Evolutionary conservation across 2,113 vertebrate genomes (phyloP), one percentile per base, ranked within the genome.

Genomic region (Amphilophus citrinellus): DNA sequence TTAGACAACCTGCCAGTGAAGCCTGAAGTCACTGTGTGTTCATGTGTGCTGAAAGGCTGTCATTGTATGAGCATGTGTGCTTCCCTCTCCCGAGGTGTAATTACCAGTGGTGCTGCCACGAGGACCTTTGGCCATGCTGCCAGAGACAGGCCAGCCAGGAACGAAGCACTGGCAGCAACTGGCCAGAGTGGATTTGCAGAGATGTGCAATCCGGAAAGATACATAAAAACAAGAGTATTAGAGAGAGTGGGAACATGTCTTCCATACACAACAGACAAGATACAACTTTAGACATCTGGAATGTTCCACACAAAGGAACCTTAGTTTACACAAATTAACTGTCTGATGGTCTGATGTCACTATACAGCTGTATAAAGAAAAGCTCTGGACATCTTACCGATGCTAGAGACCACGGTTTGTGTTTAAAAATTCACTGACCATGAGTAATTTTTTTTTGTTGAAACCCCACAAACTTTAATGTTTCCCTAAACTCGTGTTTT

Each of bases 141-240:
- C 62, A 57, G 50, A 84, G 35, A 81, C 80, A 77, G 35, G 75
- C 30, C 32, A 22, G 35, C 79, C 39, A 50, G 76, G 42, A 82
- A 50, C 77, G 80, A 35, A 83, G 62, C 58, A 2, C 13, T 79
- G 75, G 71, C 89, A 87, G 89, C 88, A 90, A 92, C 91, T 91
- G 89, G 84, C 14, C 77, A 37, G 68, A 85, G 68, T 27, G 62
- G 6, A 84, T 35, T 79, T 87, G 79, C 61, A 82, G 61, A 82
- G 32, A 76, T 13, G 75, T 84, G 77, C 76, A 86, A 71, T 75
- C 66, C 80, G 39, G 39, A 30, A 82, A 6, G 15, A 87, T 44
- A 89, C 47, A 18, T 68, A 15, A 17, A 39, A 77, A 39, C 47
- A 9, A 63, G 0, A 61, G 58, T 42, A 57, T 27, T 7, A 53